Evolutionary conservation across 2,888 invertebrate genomes (phyloP), one percentile per base, ranked within the genome.

Genomic region (Diabrotica balteata): DNA sequence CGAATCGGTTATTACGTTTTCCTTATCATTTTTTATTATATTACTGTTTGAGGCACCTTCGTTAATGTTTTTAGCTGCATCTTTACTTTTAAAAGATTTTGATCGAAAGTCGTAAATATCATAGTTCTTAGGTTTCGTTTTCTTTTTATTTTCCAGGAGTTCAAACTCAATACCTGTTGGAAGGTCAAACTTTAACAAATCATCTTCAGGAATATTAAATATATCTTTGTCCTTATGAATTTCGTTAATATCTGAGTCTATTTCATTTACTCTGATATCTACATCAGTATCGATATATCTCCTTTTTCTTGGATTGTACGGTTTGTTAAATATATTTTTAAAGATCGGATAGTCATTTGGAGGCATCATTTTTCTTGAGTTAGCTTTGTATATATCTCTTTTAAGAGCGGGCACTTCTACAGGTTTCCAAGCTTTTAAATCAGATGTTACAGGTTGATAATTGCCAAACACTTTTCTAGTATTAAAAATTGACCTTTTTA

Each of bases 351-450:
- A 57, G 43, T 72, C 72, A 22, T 69, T 63, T n/a, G 70, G 68
- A 2, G 66, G 69, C 42, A 50, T 53, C 32, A 61, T 47, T n/a
- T 67, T 71, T 17, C 52, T 51, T 8, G 47, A 10, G 4, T 54
- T 63, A 17, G 65, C 7, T 44, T 60, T 66, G 10, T 55, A 63
- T 32, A 66, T 59, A 7, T 72, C 66, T 47, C 54, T 67, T 51
- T 73, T 69, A 43, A 77, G 51, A 9, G 66, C 66, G 7, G 74
- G 54, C 17, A 79, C 73, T 62, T 78, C 78, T 0, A 69, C 64
- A 8, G 77, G 77, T 72, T 71, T 74, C 78, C 77, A 79, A 7
- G 68, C 46, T 67, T 67, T 73, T 54, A 78, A 59, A n/a, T 69
- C 62, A 17, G 70, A 51, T 4, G 75, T 74, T 45, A 73, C 50